phyloP scores from a whole-genome alignment of 1,140 invertebrate genomes.

The Tribolium madens region DNA sequence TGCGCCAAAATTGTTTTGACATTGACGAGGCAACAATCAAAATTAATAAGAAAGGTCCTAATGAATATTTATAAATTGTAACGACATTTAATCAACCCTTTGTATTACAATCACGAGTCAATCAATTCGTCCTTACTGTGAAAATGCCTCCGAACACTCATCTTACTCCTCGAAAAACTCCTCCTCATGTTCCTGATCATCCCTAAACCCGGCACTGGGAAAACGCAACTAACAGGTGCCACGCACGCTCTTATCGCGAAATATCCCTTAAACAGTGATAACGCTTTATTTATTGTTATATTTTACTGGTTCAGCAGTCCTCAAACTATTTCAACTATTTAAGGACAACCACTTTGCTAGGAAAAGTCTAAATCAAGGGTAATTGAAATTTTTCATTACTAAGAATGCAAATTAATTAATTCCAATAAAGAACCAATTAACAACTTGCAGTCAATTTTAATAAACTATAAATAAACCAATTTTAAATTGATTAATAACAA shows the following conservation, averaged over 20 bases:
- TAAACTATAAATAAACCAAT: too few species aligned
- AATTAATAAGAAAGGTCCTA: conserved; percentile 29
- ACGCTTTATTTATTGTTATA: neutral
- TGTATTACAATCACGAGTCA: neutral
- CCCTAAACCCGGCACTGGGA: too few species aligned
- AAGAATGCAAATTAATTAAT: too few species aligned
- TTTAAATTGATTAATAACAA: too few species aligned
- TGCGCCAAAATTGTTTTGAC: neutral
- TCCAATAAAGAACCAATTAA: too few species aligned
- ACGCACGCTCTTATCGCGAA: neutral
- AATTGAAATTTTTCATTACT: neutral
- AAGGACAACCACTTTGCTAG: neutral
- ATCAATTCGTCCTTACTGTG: neutral
- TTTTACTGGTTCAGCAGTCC: neutral
- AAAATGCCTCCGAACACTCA: neutral
- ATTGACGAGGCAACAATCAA: conserved; percentile 5
- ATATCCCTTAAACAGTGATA: neutral
- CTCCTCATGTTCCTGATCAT: neutral
- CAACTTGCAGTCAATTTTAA: too few species aligned
- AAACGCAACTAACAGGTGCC: neutral
- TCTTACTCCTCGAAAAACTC: neutral
- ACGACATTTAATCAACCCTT: conserved; percentile 5
- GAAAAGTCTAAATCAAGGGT: neutral
- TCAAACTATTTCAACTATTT: neutral
- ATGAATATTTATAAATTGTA: neutral